Evolutionary conservation across 2,113 vertebrate species (phyloP).

Genomic region (Dipodomys ordii): DNA sequence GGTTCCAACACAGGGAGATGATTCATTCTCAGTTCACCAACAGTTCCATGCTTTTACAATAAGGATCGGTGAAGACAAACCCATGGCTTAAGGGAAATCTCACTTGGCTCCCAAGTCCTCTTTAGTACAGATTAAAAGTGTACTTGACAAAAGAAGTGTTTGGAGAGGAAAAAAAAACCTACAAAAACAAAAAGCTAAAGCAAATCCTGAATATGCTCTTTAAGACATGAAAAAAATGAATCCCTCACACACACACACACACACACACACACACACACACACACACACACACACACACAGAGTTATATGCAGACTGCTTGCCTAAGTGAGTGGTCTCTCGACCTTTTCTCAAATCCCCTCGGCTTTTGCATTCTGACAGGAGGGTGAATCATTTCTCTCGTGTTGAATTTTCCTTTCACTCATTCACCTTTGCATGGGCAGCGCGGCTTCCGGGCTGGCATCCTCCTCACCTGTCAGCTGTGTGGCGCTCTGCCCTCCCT

Average conservation of each 20-base stretch:
- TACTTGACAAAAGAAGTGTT: not conserved
- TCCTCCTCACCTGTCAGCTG: not conserved
- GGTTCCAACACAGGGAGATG: not conserved
- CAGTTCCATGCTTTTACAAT: not conserved
- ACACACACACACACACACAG: too few species aligned
- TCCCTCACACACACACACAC: fast-evolving
- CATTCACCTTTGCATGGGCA: not conserved
- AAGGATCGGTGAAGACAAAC: not conserved
- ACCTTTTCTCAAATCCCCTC: not conserved
- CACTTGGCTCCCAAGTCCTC: too few species aligned
- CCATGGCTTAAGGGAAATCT: not conserved
- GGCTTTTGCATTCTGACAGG: fast-evolving
- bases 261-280: too few species aligned
- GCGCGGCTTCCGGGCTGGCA: not conserved
- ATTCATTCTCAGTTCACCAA: fast-evolving
- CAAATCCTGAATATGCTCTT: not conserved
- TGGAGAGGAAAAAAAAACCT: too few species aligned
- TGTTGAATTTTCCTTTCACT: not conserved
- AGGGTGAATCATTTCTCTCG: not conserved
- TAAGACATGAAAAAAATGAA: not conserved
- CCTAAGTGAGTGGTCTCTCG: fast-evolving
- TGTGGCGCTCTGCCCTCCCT: not conserved
- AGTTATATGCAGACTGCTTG: fast-evolving
- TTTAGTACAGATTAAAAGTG: not conserved
- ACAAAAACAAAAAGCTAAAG: not conserved